Percentiles rank a stretch among this genome's conserved stretches.
These are phyloP conservation scores for Cyprinodon tularosa DNA, from an alignment of 2,113 vertebrate genomes.

Conservation along the genomic window DNA sequence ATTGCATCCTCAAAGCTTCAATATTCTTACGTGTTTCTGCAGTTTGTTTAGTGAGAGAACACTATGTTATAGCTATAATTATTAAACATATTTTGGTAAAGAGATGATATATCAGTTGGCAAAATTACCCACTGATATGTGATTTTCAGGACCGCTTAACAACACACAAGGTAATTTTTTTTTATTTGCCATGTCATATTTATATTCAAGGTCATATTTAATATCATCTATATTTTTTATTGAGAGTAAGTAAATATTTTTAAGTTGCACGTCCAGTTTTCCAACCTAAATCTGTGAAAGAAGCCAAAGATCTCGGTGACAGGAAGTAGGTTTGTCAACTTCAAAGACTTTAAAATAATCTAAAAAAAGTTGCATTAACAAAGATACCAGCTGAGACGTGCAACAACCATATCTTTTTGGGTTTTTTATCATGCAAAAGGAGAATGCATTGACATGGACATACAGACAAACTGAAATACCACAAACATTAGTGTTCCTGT, in stretches of 20 bases:
- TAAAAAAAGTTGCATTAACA: not conserved
- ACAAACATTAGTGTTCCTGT: no score
- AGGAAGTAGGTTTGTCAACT: not conserved
- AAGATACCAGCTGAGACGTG: not conserved
- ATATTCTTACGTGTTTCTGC: no score
- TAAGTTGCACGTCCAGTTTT: not conserved
- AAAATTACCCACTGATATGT: constrained; percentile 59
- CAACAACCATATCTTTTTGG: not conserved
- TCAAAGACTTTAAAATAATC: not conserved
- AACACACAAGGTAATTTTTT: constrained; percentile 26
- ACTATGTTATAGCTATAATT: constrained; percentile 33
- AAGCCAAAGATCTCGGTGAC: not conserved
- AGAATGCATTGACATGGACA: no score
- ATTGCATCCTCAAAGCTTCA: constrained; percentile 57
- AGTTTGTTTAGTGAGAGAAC: constrained; percentile 16
- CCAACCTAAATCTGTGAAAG: not conserved
- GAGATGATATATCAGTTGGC: not conserved
- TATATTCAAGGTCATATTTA: not conserved
- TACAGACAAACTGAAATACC: no score
- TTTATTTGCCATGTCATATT: not conserved
- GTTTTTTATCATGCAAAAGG: no score
- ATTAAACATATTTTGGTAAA: no score
- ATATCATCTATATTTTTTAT: no score
- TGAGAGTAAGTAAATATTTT: not conserved
- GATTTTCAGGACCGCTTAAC: constrained; percentile 44